Conservation (phyloP, 1,140 invertebrate species). For the Thaumetopoea pityocampa region DNA sequence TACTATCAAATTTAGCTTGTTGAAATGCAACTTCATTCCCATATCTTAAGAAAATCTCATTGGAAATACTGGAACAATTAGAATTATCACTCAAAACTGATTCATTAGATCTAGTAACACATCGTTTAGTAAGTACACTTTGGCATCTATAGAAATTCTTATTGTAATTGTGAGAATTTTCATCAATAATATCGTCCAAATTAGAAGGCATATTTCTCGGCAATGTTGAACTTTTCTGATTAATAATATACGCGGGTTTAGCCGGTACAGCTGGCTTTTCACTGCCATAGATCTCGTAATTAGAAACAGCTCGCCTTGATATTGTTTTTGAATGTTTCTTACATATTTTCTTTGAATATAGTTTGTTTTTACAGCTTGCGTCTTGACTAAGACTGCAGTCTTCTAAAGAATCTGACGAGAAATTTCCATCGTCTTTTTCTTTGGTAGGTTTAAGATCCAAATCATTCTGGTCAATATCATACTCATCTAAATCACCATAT, state of each 20-base stretch:
- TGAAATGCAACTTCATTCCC: slow-evolving; percentile 71
- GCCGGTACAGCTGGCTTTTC: slow-evolving; percentile 57
- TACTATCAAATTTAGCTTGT: slow-evolving; percentile 63
- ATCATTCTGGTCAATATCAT: slow-evolving; percentile 40
- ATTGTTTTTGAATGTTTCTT: slow-evolving; percentile 74
- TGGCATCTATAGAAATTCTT: slow-evolving; percentile 61
- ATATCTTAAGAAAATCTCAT: slow-evolving; percentile 73
- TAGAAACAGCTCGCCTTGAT: slow-evolving; percentile 81
- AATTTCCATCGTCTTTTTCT: slow-evolving; percentile 80
- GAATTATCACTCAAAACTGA: slow-evolving; percentile 72
- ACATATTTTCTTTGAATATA: slow-evolving; percentile 72
- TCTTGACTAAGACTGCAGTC: slow-evolving; percentile 80
- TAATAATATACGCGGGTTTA: slow-evolving; percentile 43
- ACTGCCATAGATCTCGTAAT: slow-evolving; percentile 84
- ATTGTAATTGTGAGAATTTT: slow-evolving; percentile 50
- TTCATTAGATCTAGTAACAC: slow-evolving; percentile 70
- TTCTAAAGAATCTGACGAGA: slow-evolving; percentile 86
- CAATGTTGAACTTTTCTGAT: slow-evolving; percentile 69
- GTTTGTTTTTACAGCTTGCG: slow-evolving; percentile 71
- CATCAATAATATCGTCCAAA: slow-evolving; percentile 61
- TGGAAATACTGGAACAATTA: slow-evolving; percentile 71
- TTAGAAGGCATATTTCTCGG: slow-evolving; percentile 74
- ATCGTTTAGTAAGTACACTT: slow-evolving; percentile 70
- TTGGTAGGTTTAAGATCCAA: slow-evolving; percentile 65
- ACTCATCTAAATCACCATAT: slow-evolving; percentile 78